A percentile compares a stretch with the other conserved stretches of the same genome.
Conservation (phyloP, 2,797 vertebrate genomes). For the Alcedo quadribrachys region DNA sequence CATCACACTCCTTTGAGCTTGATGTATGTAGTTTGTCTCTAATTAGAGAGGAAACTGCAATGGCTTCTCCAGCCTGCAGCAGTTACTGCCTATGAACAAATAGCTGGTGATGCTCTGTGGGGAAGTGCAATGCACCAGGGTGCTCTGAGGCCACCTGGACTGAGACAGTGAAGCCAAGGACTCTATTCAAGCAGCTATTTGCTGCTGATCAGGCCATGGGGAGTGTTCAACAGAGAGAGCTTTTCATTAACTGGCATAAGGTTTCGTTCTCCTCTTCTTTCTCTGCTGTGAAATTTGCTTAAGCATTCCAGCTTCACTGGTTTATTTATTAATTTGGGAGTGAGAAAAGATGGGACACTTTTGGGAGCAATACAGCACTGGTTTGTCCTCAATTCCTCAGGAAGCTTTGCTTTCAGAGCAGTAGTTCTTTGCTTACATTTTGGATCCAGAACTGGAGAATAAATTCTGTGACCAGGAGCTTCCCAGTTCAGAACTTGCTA, state of each 20-base stretch:
- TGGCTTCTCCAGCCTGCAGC: neutral
- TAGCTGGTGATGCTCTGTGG: neutral
- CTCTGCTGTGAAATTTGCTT: neutral
- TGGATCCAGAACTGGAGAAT: neutral
- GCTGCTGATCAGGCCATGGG: neutral
- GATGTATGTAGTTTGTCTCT: neutral
- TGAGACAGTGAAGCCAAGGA: too few relatives aligned
- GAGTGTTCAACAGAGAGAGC: neutral
- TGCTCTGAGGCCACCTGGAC: neutral
- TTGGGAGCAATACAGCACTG: neutral
- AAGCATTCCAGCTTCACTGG: neutral
- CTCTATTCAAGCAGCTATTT: neutral
- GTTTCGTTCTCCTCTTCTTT: neutral
- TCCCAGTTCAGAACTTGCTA: neutral
- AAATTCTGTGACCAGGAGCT: neutral
- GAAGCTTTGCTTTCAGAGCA: neutral
- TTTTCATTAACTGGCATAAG: neutral
- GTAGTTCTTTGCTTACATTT: fast-evolving
- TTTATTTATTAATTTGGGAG: neutral
- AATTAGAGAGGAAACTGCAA: neutral
- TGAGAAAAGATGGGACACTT: neutral
- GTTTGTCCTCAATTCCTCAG: neutral
- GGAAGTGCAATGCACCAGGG: neutral
- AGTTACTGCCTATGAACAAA: neutral
- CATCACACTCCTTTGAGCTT: neutral